phyloP scores from a whole-genome alignment of 1,140 invertebrate genomes.

The Trachelipus rathkii region DNA sequence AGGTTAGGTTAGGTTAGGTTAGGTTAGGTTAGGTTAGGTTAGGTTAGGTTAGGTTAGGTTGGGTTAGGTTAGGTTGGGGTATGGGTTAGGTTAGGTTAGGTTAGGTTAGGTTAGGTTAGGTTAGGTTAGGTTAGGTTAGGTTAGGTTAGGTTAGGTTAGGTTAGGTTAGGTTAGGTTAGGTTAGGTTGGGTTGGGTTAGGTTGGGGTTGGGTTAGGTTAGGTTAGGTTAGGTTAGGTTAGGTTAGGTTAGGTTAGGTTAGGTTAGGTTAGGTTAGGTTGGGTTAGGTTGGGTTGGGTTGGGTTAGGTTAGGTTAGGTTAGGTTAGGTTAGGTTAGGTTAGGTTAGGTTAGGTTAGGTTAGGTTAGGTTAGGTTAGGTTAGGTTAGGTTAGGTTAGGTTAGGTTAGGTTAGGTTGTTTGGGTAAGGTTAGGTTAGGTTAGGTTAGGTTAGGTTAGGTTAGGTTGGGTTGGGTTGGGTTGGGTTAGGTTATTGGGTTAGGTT shows the following conservation, averaged over 20 bases:
- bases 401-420: constrained; percentile 6
- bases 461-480: constrained; percentile 33
- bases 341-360: constrained; percentile 56
- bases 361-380: constrained; percentile 14
- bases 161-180: constrained; percentile 35
- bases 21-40: constrained; percentile 34
- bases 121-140: constrained; percentile 37
- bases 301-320: constrained; percentile 14
- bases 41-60: constrained; percentile 33
- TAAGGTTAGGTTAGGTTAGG: constrained; percentile 26
- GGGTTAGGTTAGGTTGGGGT: constrained; percentile 35
- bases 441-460: constrained; percentile 33
- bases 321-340: constrained; percentile 20
- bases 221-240: constrained; percentile 28
- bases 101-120: constrained; percentile 36
- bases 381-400: not conserved
- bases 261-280: constrained; percentile 14
- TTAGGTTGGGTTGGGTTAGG: constrained; percentile 36
- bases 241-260: constrained; percentile 23
- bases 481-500: constrained; percentile 36
- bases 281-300: constrained; percentile 17
- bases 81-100: constrained; percentile 38
- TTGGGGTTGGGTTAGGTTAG: no score
- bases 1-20: constrained; percentile 17
- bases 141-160: constrained; percentile 36